Evolutionary conservation across 2,797 vertebrate species (phyloP).

Genomic region (Tangara arthus): DNA sequence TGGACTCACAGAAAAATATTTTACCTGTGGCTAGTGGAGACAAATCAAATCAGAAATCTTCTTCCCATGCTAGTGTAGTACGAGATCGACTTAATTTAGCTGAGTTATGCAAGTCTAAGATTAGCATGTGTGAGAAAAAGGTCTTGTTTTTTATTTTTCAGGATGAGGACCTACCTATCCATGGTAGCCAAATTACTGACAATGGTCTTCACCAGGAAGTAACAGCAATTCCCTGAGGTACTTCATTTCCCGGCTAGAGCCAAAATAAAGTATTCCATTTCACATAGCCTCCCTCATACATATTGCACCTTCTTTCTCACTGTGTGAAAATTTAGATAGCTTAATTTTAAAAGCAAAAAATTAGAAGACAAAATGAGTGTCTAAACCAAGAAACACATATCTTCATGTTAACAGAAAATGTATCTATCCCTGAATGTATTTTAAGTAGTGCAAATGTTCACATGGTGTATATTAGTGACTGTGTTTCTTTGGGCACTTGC

Average conservation of each 20-base stretch:
- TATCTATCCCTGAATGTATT: not conserved
- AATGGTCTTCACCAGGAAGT: not conserved
- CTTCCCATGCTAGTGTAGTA: not conserved
- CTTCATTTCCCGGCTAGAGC: not conserved
- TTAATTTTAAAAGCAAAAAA: slow-evolving; percentile 18
- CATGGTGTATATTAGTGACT: not conserved
- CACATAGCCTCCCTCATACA: not conserved
- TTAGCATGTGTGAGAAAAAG: not conserved
- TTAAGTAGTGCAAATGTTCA: not conserved
- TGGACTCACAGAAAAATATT: not conserved
- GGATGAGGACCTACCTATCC: not conserved
- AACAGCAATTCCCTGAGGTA: not conserved
- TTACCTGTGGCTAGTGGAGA: slow-evolving; percentile 1
- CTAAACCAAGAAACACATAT: not conserved
- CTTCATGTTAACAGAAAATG: not conserved
- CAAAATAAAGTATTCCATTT: not conserved
- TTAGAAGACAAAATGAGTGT: not conserved
- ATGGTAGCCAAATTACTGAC: not conserved
- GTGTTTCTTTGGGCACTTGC: not conserved
- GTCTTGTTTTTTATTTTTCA: not conserved
- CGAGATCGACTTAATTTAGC: not conserved
- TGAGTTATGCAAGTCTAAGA: not conserved
- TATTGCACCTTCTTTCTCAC: not conserved
- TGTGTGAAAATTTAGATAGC: not conserved
- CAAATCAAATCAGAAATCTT: slow-evolving; percentile 31